Percentiles rank a stretch among this genome's conserved stretches.
phyloP scores from a whole-genome alignment of 2,797 vertebrate species.

The Trachurus trachurus region DNA sequence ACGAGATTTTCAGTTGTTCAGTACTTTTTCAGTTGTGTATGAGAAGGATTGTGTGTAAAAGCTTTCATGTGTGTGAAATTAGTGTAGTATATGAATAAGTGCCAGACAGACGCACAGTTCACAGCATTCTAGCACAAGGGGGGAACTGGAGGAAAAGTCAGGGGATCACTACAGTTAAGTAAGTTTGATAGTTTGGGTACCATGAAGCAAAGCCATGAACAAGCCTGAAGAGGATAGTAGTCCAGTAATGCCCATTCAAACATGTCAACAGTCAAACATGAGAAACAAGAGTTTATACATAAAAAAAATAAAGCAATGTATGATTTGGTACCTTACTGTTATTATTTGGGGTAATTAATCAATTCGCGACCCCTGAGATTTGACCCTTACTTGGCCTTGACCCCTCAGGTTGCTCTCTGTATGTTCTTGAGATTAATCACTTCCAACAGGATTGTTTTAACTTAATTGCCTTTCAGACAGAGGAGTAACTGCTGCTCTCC shows the following conservation, averaged over 20 bases:
- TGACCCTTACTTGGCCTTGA: background rate
- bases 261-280: background rate
- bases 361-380: background rate
- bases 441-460: slow-evolving; percentile 15
- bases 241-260: background rate
- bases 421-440: background rate
- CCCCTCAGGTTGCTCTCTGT: background rate
- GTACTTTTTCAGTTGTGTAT: too few relatives aligned
- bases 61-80: too few relatives aligned
- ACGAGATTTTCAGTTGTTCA: too few relatives aligned
- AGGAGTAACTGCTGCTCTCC: background rate
- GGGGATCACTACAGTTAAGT: background rate
- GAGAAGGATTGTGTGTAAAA: too few relatives aligned
- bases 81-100: too few relatives aligned
- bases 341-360: background rate
- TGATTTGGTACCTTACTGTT: background rate
- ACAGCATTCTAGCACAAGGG: too few relatives aligned
- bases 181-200: background rate
- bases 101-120: too few relatives aligned
- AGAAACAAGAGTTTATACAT: background rate
- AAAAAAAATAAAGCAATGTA: background rate
- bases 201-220: background rate
- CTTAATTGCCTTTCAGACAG: background rate
- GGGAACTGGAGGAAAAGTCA: too few relatives aligned
- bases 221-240: background rate